Conservation (phyloP, 2,113 vertebrate species). For the Ciconia maguari region DNA sequence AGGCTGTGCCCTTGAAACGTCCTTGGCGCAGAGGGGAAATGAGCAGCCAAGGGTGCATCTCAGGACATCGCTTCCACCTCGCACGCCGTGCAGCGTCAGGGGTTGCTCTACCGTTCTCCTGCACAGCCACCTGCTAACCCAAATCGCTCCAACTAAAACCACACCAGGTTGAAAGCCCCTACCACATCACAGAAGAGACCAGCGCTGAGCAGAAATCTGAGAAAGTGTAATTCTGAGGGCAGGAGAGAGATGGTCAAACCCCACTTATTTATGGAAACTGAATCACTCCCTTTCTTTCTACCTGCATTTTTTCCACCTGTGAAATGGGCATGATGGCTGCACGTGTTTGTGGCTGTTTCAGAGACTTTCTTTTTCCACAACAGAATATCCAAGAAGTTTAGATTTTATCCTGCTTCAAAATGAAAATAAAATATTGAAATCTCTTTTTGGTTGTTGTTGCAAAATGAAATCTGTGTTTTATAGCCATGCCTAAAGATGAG, state of each 20-base stretch:
- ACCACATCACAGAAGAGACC: neutral
- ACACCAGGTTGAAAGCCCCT: neutral
- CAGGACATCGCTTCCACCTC: accelerated
- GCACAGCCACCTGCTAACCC: neutral
- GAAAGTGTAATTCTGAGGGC: neutral
- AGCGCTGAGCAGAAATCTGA: neutral
- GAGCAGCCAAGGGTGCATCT: neutral
- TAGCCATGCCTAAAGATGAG: neutral
- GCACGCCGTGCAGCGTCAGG: accelerated
- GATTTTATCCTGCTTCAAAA: neutral
- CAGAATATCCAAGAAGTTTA: neutral
- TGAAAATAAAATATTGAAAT: neutral
- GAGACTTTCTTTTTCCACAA: neutral
- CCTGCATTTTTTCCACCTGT: neutral
- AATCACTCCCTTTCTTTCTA: neutral
- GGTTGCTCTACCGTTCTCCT: neutral
- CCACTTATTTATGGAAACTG: neutral
- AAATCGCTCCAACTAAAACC: neutral
- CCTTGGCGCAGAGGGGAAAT: neutral
- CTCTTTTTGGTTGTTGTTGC: neutral
- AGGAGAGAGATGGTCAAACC: neutral
- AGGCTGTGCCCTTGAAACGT: neutral
- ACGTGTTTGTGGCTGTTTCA: neutral
- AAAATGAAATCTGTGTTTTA: neutral
- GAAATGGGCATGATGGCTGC: neutral